These are phyloP conservation scores for Periphyllus acericola DNA, from an alignment of 2,888 invertebrate genomes.

Conservation along the genomic window DNA sequence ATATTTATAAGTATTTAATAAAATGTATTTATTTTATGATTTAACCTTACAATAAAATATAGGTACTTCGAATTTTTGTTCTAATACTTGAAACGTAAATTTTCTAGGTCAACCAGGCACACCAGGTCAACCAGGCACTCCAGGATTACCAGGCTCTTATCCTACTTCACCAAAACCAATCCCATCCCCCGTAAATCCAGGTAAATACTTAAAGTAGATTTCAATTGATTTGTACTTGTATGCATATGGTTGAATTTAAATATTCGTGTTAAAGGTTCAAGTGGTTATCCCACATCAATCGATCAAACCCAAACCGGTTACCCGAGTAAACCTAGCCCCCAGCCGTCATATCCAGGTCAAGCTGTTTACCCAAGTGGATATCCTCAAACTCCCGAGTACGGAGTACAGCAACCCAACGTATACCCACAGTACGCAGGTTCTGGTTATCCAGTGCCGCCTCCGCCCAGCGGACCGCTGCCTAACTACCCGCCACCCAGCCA, in stretches of 20 bases:
- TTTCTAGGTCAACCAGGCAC: constrained; percentile 63
- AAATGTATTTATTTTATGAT: neutral
- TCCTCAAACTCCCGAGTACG: constrained; percentile 35
- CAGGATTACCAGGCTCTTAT: constrained; percentile 62
- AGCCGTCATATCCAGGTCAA: constrained; percentile 53
- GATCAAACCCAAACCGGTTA: constrained; percentile 26
- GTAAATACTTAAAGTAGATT: neutral
- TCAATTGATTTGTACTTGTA: neutral
- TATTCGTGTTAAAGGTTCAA: no score
- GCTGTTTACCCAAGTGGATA: constrained; percentile 8
- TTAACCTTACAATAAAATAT: neutral
- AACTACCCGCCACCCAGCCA: constrained; percentile 59
- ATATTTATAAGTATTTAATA: no score
- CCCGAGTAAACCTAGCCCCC: constrained; percentile 31
- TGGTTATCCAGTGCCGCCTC: constrained; percentile 24
- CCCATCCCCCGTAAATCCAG: constrained; percentile 11
- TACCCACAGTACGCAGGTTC: constrained; percentile 7
- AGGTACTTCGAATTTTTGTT: neutral
- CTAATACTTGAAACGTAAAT: neutral
- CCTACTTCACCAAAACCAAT: constrained; percentile 54
- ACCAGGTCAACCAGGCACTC: constrained; percentile 63
- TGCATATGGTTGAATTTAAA: no score
- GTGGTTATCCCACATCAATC: no score
- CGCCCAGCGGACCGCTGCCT: constrained; percentile 4
- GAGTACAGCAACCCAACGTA: constrained; percentile 11